Percentiles rank a stretch among this genome's conserved stretches.
phyloP scores from a whole-genome alignment of 2,888 invertebrate species.

The Syritta pipiens region DNA sequence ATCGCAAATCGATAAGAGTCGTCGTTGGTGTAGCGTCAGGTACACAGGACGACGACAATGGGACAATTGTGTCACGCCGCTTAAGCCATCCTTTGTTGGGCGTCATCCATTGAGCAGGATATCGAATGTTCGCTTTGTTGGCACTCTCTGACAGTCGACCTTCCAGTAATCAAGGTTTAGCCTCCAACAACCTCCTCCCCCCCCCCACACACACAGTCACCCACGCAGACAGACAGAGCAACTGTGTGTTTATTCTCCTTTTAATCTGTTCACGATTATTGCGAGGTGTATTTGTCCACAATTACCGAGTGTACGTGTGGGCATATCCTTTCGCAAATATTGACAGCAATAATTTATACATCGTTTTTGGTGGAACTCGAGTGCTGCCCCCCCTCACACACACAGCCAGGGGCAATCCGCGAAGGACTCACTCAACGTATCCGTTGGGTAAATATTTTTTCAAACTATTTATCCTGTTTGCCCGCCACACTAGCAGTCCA shows the following conservation, averaged over 20 bases:
- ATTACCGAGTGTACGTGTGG: constrained; percentile 51
- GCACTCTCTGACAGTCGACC: constrained; percentile 41
- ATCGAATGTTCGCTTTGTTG: constrained; percentile 54
- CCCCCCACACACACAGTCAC: no score
- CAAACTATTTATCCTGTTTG: constrained; percentile 10
- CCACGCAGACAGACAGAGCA: no score
- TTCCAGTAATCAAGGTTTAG: constrained; percentile 46
- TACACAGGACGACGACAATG: constrained; percentile 23
- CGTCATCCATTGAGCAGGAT: constrained; percentile 48
- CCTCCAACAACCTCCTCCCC: no score
- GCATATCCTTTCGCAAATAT: constrained; percentile 52
- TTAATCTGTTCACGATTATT: constrained; percentile 49
- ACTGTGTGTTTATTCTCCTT: not conserved
- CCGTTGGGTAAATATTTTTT: constrained; percentile 26
- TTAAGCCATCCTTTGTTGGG: constrained; percentile 54
- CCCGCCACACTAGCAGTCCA: not conserved
- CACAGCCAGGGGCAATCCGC: no score
- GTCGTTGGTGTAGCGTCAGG: constrained; percentile 3
- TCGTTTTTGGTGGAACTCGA: not conserved
- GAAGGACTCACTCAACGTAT: no score
- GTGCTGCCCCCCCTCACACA: not conserved
- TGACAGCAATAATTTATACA: constrained; percentile 44
- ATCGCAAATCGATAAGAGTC: constrained; percentile 36
- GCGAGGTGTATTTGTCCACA: constrained; percentile 42
- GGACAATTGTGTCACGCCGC: constrained; percentile 50